Evolutionary conservation across 2,888 invertebrate genomes (phyloP), one percentile per base, ranked within the genome.

Genomic region (Hedya salicella): DNA sequence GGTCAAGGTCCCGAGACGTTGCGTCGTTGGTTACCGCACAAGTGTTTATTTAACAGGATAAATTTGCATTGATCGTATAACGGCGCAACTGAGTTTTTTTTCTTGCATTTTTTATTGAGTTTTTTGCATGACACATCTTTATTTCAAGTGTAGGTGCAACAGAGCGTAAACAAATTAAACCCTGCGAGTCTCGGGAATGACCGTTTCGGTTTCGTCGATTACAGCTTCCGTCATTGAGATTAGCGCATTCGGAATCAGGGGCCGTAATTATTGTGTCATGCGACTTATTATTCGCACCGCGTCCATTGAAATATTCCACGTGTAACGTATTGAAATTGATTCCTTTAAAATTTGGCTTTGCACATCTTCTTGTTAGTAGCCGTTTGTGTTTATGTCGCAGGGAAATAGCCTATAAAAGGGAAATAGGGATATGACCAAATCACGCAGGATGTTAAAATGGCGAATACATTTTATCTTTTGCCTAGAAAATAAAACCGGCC

Each of bases 231-330:
- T 46, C 53, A 53, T 62, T 39, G 62, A 54, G 46, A 62, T 62
- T 62, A 54, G 61, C 42, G 42, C 57, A 32, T 64, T 64, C 50
- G 57, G 50, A 57, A 50, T 42, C 57, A 13, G 57, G 36, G 19
- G 5, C 32, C 57, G 56, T 52, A 44, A 64, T 64, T 59, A 57
- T 59, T 57, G 48, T 57, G 57, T 64, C 57, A 57, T 64, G 19
- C 56, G n/a, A 64, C 36, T 64, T 57, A 50, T 42, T 57, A 64
- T 64, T 57, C 49, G 3, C 16, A 14, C 19, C 19, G 36, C 50
- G 50, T 49, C 42, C 32, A 42, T 64, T 32, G 11, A 17, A 54
- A 64, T 54, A 39, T 44, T 46, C 44, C 42, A 11, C 17, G 17
- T 8, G 16, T 17, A 17, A 19, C 57, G 30, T 32, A 32, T 46